Conservation (phyloP, 1,140 invertebrate species). For the Drosophila takahashii region DNA sequence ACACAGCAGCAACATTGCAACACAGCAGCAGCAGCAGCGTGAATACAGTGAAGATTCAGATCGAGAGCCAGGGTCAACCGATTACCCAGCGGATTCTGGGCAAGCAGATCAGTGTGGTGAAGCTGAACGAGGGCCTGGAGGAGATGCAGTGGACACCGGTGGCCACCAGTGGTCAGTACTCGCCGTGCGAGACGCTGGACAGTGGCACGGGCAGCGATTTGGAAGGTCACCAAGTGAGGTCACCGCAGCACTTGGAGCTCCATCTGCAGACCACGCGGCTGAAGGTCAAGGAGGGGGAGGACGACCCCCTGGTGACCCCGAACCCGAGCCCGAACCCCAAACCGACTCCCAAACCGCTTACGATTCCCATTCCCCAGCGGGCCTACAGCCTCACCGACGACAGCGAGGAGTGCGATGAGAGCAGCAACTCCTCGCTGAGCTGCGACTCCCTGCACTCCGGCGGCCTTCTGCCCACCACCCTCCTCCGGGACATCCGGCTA, state of each 20-base stretch:
- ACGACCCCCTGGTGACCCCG: background rate
- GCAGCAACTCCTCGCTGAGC: conserved; percentile 74
- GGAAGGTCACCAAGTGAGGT: conserved; percentile 84
- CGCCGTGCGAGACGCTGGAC: conserved; percentile 91
- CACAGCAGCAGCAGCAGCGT: conserved; percentile 40
- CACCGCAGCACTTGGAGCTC: conserved; percentile 84
- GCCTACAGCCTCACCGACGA: conserved; percentile 83
- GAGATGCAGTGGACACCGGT: conserved; percentile 86
- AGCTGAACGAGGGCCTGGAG: conserved; percentile 59
- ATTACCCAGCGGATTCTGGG: conserved; percentile 32
- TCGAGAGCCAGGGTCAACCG: conserved; percentile 45
- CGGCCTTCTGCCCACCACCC: conserved; percentile 58
- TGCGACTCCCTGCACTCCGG: conserved; percentile 81
- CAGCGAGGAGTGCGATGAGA: conserved; percentile 78
- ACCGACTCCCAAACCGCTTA: background rate
- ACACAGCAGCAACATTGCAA: conserved; percentile 21
- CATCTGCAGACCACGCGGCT: conserved; percentile 84
- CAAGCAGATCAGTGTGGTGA: conserved; percentile 73
- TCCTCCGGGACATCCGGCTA: conserved; percentile 70
- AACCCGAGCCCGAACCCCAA: background rate
- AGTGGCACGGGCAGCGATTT: conserved; percentile 93
- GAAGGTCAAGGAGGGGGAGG: conserved; percentile 86
- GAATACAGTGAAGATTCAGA: conserved; percentile 80
- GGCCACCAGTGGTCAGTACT: conserved; percentile 90
- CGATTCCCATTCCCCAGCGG: conserved; percentile 69